Conservation (phyloP, 1,140 invertebrate species). For the Neotoxoptera formosana region DNA sequence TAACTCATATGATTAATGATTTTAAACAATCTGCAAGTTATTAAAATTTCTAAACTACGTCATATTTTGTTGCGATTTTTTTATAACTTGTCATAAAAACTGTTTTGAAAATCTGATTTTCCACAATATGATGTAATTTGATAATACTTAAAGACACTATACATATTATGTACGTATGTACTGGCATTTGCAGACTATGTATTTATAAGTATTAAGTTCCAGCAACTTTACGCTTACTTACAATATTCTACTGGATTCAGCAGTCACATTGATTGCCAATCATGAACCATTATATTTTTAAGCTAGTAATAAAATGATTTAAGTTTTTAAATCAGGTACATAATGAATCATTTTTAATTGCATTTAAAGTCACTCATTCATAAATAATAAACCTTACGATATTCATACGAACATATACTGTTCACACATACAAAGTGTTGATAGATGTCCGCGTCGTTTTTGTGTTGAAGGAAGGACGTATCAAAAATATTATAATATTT, state of each 20-base stretch:
- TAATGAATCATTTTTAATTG: too few relatives aligned
- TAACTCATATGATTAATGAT: not conserved
- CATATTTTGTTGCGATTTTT: not conserved
- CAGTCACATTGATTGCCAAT: not conserved
- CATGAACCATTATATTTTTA: not conserved
- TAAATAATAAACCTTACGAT: not conserved
- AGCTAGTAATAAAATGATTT: not conserved
- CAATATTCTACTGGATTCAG: not conserved
- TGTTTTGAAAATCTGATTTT: not conserved
- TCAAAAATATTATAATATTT: too few relatives aligned
- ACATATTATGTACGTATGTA: not conserved
- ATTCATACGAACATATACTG: not conserved
- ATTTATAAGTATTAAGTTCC: not conserved
- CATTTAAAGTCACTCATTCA: too few relatives aligned
- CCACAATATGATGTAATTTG: not conserved
- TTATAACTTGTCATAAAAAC: not conserved
- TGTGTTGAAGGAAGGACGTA: too few relatives aligned
- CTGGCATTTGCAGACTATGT: too few relatives aligned
- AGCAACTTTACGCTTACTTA: not conserved
- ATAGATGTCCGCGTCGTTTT: too few relatives aligned
- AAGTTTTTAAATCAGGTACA: not conserved
- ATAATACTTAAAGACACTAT: too few relatives aligned
- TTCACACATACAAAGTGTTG: not conserved
- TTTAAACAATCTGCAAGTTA: not conserved
- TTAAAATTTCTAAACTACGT: not conserved